These are phyloP conservation scores for Atherinomorus stipes DNA, from an alignment of 2,113 vertebrate species.

Conservation along the genomic window DNA sequence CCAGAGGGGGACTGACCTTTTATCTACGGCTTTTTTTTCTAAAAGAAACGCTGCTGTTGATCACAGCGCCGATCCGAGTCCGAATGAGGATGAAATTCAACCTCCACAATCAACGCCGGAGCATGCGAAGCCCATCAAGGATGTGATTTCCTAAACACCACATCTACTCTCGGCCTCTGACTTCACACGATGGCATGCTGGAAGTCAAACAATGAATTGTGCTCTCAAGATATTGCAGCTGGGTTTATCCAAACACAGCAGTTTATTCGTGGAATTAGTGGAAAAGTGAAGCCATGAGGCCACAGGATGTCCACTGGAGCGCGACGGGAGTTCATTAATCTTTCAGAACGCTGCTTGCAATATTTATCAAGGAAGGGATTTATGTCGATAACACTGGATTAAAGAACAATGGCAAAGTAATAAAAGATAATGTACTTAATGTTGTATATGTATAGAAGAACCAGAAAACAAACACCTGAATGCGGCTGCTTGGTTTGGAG, in stretches of 20 bases:
- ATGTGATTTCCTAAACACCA: background rate
- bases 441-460: constrained; percentile 25
- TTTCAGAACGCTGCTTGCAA: constrained; percentile 65
- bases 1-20: constrained; percentile 43
- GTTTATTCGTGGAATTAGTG: constrained; percentile 58
- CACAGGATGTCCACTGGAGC: constrained; percentile 58
- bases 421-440: constrained; percentile 44
- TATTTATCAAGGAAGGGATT: constrained; percentile 72
- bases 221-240: constrained; percentile 31
- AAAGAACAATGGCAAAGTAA: constrained; percentile 33
- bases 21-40: constrained; percentile 22
- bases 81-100: background rate
- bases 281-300: constrained; percentile 24
- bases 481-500: background rate
- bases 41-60: constrained; percentile 7
- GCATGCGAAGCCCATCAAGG: constrained; percentile 38
- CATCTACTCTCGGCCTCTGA: constrained; percentile 24
- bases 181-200: constrained; percentile 14
- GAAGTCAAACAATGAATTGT: constrained; percentile 52
- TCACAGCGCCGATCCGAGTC: constrained; percentile 14
- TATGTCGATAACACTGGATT: constrained; percentile 57
- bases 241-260: constrained; percentile 63
- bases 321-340: constrained; percentile 56
- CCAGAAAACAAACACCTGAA: constrained; percentile 1
- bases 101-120: background rate